Conservation (phyloP, 2,113 vertebrate species). For the Brienomyrus longianalis region DNA sequence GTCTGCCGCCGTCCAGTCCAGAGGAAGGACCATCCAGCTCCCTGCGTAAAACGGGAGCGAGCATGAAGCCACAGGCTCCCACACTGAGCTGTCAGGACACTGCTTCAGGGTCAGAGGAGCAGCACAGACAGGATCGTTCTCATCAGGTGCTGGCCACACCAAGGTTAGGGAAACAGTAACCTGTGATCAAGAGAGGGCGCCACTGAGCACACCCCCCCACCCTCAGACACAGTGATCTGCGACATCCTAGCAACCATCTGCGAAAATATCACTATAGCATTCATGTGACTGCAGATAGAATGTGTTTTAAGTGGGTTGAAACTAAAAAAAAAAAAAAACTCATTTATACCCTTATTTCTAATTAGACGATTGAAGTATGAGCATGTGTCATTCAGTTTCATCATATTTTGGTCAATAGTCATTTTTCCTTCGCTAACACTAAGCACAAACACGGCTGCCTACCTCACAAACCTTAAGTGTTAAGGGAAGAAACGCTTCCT, state of each 20-base stretch:
- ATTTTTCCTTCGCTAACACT: neutral
- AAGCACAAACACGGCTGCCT: neutral
- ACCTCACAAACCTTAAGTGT: neutral
- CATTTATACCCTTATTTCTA: neutral
- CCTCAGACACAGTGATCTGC: neutral
- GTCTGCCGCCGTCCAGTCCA: neutral
- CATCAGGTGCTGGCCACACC: neutral
- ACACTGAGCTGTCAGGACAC: neutral
- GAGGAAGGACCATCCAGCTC: neutral
- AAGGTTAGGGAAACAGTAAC: neutral
- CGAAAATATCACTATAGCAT: neutral
- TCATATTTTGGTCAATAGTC: neutral
- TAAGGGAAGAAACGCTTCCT: neutral
- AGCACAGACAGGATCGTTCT: neutral
- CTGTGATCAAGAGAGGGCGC: neutral
- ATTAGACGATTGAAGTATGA: neutral
- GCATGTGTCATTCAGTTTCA: neutral
- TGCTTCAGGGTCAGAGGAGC: neutral
- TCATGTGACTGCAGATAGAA: neutral
- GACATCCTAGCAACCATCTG: neutral
- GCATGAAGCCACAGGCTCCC: neutral
- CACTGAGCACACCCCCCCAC: neutral
- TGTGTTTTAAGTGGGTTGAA: neutral
- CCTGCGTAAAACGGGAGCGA: neutral
- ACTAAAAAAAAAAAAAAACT: neutral